Base-by-base conservation (phyloP, 2,888 invertebrate genomes). In the Acronicta psi region DNA sequence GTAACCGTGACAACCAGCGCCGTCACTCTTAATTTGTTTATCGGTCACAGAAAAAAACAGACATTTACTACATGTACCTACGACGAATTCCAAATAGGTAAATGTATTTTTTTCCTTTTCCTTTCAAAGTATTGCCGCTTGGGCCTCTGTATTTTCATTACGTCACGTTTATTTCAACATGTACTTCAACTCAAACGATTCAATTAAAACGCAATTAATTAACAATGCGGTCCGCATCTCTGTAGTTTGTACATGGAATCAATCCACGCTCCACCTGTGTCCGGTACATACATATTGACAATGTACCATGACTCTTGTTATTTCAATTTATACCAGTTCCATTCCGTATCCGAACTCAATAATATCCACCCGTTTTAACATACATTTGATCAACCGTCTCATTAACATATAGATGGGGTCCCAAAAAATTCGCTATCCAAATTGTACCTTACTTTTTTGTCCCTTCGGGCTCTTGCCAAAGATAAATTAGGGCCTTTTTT, bases 321-420 rank as follows among this genome's bases (percentile, higher is more conserved):
- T 86, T 85, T 84, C 84, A 85, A 85, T 84, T 83, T 80, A 74
- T 70, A 52, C 74, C 71, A 69, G 63, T 63, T 62, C 68, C 75
- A 77, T 79, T 83, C 53, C 57, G 69, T 62, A 61, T 61, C 66
- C 74, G 77, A 82, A 77, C 77, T 75, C 80, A 81, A 83, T 84
- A 82, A 82, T 81, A 82, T 79, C 77, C 77, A 73, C 73, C 79
- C 81, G 82, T 82, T 87, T 87, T 87, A 84, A 85, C 86, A 88
- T 87, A 86, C 77, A 86, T 87, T 87, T 88, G 86, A 87, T 86
- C 83, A 82, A 77, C 81, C 79, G 52, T 53, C 81, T 85, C 87
- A 88, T 88, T 88, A 88, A 82, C 87, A 87, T 88, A 88, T 87
- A 88, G 86, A 88, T 83, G 76, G 82, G 77, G 63, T 70, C 75